Evolutionary conservation across 2,797 vertebrate species (phyloP).

Genomic region (Sebastes kiyomatsui): DNA sequence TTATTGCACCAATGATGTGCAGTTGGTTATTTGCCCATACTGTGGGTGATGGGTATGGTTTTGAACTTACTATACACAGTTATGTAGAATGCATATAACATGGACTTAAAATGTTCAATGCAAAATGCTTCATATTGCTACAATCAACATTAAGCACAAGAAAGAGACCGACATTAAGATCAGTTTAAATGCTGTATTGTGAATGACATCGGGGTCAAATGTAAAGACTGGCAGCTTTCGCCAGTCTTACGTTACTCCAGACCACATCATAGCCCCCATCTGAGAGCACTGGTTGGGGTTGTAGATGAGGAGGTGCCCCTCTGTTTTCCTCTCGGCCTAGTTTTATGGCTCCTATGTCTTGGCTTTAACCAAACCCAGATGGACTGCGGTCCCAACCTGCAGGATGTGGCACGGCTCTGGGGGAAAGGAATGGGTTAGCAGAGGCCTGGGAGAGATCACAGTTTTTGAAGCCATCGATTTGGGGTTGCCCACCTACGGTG

Average conservation of each 20-base stretch:
- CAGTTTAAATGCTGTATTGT: constrained; percentile 18
- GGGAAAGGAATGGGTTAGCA: constrained; percentile 48
- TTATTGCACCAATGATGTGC: not conserved
- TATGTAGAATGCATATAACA: not conserved
- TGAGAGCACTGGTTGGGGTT: constrained; percentile 49
- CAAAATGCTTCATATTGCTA: not conserved
- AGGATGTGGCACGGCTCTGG: constrained; percentile 72
- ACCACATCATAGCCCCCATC: constrained; percentile 67
- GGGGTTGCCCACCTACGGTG: constrained; percentile 62
- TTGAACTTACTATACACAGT: not conserved
- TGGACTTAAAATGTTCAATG: not conserved
- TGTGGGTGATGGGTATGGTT: not conserved
- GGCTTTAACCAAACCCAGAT: constrained; percentile 75
- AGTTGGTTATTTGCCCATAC: not conserved
- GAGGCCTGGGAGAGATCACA: constrained; percentile 55
- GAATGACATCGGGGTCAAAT: constrained; percentile 36
- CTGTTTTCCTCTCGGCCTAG: constrained; percentile 57
- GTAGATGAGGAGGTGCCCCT: constrained; percentile 69
- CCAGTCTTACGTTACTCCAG: constrained; percentile 23
- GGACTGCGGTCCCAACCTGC: constrained; percentile 71
- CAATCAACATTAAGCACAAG: not conserved
- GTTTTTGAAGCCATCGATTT: constrained; percentile 51
- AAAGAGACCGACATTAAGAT: not conserved
- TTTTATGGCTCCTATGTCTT: constrained; percentile 69
- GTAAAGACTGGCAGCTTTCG: constrained; percentile 38